Conservation (phyloP, 2,888 invertebrate species). For the Chrysolina oricalcia region DNA sequence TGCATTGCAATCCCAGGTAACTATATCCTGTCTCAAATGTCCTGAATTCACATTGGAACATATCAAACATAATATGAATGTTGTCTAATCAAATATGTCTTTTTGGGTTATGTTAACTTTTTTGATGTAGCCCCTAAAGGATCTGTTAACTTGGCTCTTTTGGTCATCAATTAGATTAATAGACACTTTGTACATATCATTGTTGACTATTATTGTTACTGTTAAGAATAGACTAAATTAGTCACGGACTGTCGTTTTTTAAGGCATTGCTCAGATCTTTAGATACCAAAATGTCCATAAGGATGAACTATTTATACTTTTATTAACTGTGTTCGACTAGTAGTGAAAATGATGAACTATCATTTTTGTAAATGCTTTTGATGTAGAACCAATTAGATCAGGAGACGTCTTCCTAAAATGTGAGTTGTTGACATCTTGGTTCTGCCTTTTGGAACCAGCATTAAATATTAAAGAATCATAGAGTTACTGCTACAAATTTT, state of each 20-base stretch:
- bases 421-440: slow-evolving; percentile 64
- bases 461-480: not conserved
- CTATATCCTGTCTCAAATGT: too few relatives aligned
- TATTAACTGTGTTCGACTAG: slow-evolving; percentile 50
- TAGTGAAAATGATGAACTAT: slow-evolving; percentile 52
- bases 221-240: slow-evolving; percentile 65
- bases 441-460: slow-evolving; percentile 32
- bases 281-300: slow-evolving; percentile 57
- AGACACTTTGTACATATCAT: slow-evolving; percentile 69
- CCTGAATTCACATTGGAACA: too few relatives aligned
- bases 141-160: slow-evolving; percentile 25
- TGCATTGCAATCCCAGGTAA: too few relatives aligned
- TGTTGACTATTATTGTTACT: slow-evolving; percentile 71
- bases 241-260: slow-evolving; percentile 64
- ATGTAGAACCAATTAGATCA: slow-evolving; percentile 64
- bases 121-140: not conserved
- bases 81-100: too few relatives aligned
- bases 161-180: slow-evolving; percentile 34
- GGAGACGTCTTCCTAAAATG: slow-evolving; percentile 70
- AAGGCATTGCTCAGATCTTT: slow-evolving; percentile 65
- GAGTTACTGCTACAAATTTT: not conserved
- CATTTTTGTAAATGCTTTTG: slow-evolving; percentile 61
- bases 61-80: too few relatives aligned
- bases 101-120: not conserved
- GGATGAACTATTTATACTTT: slow-evolving; percentile 63